phyloP scores from a whole-genome alignment of 2,797 vertebrate species.

The Karalla daura region DNA sequence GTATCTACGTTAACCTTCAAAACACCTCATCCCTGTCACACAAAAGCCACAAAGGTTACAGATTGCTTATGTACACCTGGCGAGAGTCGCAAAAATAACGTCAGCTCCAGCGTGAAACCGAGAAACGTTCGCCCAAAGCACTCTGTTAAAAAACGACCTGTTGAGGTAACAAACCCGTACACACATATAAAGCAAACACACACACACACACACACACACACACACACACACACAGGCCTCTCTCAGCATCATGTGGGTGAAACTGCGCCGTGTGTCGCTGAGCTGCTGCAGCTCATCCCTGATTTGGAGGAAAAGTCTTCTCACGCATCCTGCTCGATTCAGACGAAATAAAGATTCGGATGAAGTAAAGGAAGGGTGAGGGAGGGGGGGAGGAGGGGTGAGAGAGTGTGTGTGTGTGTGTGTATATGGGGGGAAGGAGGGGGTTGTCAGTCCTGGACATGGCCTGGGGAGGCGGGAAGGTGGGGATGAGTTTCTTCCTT shows the following conservation, averaged over 20 bases:
- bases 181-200: constrained; percentile 44
- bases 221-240: constrained; percentile 47
- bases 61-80: constrained; percentile 80
- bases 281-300: constrained; percentile 76
- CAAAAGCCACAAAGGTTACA: constrained; percentile 78
- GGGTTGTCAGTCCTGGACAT: too few relatives aligned
- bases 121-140: constrained; percentile 58
- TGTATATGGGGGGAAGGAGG: too few relatives aligned
- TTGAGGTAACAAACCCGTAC: constrained; percentile 68
- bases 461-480: constrained; percentile 1
- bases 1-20: constrained; percentile 54
- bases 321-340: constrained; percentile 54
- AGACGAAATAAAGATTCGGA: too few relatives aligned
- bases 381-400: too few relatives aligned
- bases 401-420: too few relatives aligned
- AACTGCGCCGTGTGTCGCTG: constrained; percentile 54
- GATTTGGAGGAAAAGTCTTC: constrained; percentile 74
- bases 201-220: constrained; percentile 40
- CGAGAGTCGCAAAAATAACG: constrained; percentile 62
- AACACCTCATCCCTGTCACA: constrained; percentile 66
- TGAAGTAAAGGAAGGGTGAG: too few relatives aligned
- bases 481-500: too few relatives aligned
- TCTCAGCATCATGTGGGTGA: constrained; percentile 64
- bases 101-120: constrained; percentile 60
- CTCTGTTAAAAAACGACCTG: constrained; percentile 43